These are phyloP conservation scores for Atrina japonica DNA, from an alignment of 2,888 invertebrate genomes.

Conservation along the genomic window DNA sequence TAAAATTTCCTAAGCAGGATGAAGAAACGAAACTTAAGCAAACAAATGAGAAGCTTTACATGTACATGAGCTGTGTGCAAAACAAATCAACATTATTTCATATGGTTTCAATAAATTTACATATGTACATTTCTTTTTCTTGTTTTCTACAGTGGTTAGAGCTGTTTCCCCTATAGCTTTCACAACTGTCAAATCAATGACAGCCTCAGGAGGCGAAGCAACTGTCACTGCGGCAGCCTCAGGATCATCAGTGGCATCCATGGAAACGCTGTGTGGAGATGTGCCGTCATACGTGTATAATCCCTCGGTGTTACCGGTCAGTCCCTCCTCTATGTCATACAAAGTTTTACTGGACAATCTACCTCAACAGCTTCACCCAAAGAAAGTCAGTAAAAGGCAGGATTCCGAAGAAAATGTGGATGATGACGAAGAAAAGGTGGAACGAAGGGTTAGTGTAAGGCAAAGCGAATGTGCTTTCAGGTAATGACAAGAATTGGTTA, in stretches of 20 bases:
- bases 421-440: conserved; percentile 63
- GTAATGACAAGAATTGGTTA: conserved; percentile 72
- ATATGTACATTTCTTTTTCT: too few species aligned
- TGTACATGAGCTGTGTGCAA: background rate
- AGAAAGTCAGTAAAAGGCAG: conserved; percentile 47
- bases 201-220: conserved; percentile 28
- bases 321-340: conserved; percentile 74
- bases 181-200: conserved; percentile 60
- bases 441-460: conserved; percentile 78
- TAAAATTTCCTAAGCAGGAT: too few species aligned
- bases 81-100: too few species aligned
- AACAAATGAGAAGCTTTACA: too few species aligned
- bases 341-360: conserved; percentile 69
- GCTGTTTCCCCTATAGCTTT: conserved; percentile 64
- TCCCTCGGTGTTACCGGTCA: conserved; percentile 67
- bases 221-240: conserved; percentile 34
- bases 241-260: conserved; percentile 37
- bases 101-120: too few species aligned
- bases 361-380: conserved; percentile 68
- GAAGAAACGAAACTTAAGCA: too few species aligned
- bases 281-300: conserved; percentile 60
- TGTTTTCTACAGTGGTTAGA: conserved; percentile 36
- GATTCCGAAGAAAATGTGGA: conserved; percentile 30
- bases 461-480: conserved; percentile 79
- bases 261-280: conserved; percentile 60